These are phyloP conservation scores for Heloderma charlesbogerti DNA, from an alignment of 2,113 vertebrate genomes.

Conservation along the genomic window DNA sequence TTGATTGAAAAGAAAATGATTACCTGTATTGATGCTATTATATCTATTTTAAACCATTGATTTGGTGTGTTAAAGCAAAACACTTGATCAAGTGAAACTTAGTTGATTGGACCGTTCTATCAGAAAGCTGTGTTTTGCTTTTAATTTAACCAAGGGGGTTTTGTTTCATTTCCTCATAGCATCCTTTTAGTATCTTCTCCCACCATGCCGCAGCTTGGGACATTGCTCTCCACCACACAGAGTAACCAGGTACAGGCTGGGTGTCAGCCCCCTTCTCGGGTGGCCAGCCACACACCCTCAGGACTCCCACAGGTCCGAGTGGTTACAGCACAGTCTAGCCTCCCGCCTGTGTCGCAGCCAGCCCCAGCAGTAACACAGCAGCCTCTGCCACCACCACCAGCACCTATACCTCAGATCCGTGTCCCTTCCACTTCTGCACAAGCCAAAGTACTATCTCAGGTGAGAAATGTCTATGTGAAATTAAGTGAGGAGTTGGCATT, in stretches of 20 bases:
- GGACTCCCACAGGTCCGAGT: constrained; percentile 92
- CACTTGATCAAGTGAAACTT: background rate
- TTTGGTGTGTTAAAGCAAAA: background rate
- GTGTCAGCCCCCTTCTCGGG: constrained; percentile 79
- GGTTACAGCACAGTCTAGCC: constrained; percentile 85
- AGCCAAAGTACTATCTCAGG: constrained; percentile 91
- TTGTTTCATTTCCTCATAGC: constrained; percentile 61
- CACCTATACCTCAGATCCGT: constrained; percentile 86
- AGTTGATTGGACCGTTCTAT: background rate
- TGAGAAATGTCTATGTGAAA: constrained; percentile 48
- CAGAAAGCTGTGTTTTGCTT: background rate
- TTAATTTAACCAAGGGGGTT: background rate
- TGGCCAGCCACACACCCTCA: constrained; percentile 83
- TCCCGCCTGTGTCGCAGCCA: constrained; percentile 81
- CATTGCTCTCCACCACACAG: constrained; percentile 85
- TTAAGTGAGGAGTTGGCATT: background rate
- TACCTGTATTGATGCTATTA: no score
- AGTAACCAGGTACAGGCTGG: constrained; percentile 75
- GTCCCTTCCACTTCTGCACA: constrained; percentile 85
- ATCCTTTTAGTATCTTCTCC: constrained; percentile 95
- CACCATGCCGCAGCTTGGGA: constrained; percentile 91
- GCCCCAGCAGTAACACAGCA: constrained; percentile 76
- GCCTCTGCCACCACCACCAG: constrained; percentile 73
- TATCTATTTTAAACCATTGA: background rate
- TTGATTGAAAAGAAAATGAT: background rate